Evolutionary conservation across 2,888 invertebrate genomes (phyloP).

Genomic region (Aelia acuminata): DNA sequence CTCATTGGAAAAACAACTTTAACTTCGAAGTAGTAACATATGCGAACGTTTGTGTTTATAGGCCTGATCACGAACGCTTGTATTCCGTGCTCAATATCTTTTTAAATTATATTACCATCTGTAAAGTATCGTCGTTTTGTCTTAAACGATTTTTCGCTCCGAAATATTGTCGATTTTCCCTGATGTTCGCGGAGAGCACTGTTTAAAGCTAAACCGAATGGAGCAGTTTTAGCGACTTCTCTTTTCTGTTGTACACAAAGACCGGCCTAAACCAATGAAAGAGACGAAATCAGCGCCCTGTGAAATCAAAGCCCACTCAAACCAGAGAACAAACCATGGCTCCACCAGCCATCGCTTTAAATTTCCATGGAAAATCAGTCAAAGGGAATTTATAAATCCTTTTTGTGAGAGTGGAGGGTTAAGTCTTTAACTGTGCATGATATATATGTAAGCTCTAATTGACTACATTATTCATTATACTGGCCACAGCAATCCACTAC

Average conservation of each 20-base stretch:
- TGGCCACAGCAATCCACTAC: not conserved
- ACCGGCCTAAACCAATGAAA: not conserved
- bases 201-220: not conserved
- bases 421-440: not conserved
- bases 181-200: not conserved
- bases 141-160: not conserved
- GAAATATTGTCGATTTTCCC: not conserved
- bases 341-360: not conserved
- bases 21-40: no score
- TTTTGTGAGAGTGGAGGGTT: not conserved
- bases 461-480: not conserved
- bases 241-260: not conserved
- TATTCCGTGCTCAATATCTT: no score
- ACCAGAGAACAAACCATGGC: not conserved
- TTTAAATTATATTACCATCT: no score
- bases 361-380: not conserved
- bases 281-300: slow-evolving; percentile 19
- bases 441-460: not conserved
- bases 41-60: no score
- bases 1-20: no score
- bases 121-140: no score
- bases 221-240: not conserved
- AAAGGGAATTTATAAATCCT: not conserved
- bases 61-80: no score
- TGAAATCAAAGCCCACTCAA: not conserved